Percentiles rank a stretch among this genome's conserved stretches.
phyloP scores from a whole-genome alignment of 1,140 invertebrate genomes.

The Brachionus paranguensis region DNA sequence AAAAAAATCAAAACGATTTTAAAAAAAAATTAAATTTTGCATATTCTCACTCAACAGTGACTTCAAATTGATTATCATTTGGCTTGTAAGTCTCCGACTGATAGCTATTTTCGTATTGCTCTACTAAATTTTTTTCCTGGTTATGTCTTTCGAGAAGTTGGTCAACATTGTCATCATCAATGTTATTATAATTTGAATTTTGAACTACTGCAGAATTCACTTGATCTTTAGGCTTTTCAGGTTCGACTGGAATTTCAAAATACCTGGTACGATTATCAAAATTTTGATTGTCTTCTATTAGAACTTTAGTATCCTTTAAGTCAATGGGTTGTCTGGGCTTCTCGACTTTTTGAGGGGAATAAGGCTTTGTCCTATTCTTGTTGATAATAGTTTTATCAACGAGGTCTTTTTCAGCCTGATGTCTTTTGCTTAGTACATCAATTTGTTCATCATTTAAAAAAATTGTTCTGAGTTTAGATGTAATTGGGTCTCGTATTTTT shows the following conservation, averaged over 20 bases:
- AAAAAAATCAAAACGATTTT: background rate
- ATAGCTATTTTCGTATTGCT: background rate
- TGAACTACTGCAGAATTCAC: background rate
- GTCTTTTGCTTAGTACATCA: constrained; percentile 12
- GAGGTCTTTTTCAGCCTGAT: constrained; percentile 1
- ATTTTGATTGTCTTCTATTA: background rate
- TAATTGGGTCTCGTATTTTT: constrained; percentile 19
- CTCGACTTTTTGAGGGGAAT: background rate
- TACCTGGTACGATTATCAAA: background rate
- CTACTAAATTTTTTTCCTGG: constrained; percentile 6
- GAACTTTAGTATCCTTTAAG: background rate
- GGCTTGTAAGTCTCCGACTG: background rate
- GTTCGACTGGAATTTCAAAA: background rate
- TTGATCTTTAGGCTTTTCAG: background rate
- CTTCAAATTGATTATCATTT: background rate
- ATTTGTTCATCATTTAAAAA: constrained; percentile 37
- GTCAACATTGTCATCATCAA: background rate
- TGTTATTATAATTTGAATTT: background rate
- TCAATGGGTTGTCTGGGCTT: background rate
- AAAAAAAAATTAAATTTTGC: background rate
- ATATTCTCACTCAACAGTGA: background rate
- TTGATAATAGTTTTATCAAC: constrained; percentile 13
- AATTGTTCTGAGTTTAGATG: constrained; percentile 21
- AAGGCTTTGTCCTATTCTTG: background rate
- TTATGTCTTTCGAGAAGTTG: background rate